Percentiles rank a stretch among this genome's conserved stretches.
Evolutionary conservation across 2,113 vertebrate species (phyloP).

Genomic region (Suricata suricatta): DNA sequence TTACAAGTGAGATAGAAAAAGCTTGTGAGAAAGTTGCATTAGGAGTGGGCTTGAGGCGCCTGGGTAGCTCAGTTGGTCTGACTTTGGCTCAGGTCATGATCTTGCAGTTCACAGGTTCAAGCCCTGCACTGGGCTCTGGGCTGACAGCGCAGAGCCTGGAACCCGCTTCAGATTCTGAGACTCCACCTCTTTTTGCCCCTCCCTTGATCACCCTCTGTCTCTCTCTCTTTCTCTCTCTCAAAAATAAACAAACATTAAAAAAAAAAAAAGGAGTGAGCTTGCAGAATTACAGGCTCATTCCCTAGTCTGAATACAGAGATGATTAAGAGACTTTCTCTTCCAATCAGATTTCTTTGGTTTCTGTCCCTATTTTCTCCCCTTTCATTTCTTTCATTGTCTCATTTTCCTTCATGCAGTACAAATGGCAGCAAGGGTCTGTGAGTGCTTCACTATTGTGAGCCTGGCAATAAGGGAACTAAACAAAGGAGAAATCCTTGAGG

Average conservation of each 20-base stretch:
- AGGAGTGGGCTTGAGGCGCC: not conserved
- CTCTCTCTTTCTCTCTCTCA: no score
- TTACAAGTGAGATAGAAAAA: not conserved
- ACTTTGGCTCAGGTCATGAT: no score
- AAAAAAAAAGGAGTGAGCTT: not conserved
- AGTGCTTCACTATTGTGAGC: not conserved
- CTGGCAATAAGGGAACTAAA: not conserved
- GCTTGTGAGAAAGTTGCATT: not conserved
- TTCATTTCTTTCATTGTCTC: conserved; percentile 40
- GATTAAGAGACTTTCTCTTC: conserved; percentile 32
- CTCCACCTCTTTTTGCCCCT: no score
- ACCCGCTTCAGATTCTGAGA: no score
- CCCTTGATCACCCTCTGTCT: no score
- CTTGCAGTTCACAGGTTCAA: no score
- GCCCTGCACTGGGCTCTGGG: no score
- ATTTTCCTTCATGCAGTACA: not conserved
- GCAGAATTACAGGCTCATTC: not conserved
- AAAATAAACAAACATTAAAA: no score
- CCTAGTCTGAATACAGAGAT: conserved; percentile 53
- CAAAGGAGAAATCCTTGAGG: not conserved
- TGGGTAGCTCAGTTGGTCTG: no score
- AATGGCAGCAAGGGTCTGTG: conserved; percentile 3
- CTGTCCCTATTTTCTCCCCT: not conserved
- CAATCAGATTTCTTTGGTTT: conserved; percentile 38
- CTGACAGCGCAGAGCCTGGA: no score